Conservation (phyloP, 2,797 vertebrate genomes). For the Hipposideros larvatus region DNA sequence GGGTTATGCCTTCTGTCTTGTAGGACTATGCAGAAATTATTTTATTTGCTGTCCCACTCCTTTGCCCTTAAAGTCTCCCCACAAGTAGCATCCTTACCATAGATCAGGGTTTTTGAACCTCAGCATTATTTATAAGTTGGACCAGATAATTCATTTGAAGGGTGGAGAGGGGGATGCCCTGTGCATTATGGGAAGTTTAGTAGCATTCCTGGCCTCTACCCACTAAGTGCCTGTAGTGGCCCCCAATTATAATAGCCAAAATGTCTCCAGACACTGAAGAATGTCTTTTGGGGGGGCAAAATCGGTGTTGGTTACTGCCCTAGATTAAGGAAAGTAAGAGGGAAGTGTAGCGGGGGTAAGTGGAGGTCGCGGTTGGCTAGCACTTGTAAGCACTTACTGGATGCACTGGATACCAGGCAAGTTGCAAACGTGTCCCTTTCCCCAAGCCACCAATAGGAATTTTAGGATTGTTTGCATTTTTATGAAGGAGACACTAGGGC, state of each 20-base stretch:
- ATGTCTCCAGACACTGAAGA: neutral
- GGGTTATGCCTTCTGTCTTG: neutral
- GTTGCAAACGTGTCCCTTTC: neutral
- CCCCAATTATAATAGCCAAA: neutral
- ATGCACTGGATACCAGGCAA: neutral
- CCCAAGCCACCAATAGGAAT: neutral
- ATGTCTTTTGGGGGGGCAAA: neutral
- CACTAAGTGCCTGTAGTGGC: neutral
- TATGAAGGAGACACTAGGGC: neutral
- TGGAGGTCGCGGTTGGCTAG: accelerated
- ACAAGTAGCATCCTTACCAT: neutral
- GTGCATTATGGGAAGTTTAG: neutral
- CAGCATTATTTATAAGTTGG: neutral
- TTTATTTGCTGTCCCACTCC: neutral
- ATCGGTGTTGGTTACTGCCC: neutral
- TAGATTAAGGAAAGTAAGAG: neutral
- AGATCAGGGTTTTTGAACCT: neutral
- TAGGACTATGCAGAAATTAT: neutral
- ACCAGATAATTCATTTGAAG: neutral
- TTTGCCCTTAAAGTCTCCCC: neutral
- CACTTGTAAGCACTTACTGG: neutral
- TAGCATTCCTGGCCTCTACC: neutral
- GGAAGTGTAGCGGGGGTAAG: neutral
- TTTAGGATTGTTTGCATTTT: neutral
- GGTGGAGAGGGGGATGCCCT: neutral